These are phyloP conservation scores for Rhynchonycteris naso DNA, from an alignment of 2,797 vertebrate species.

Conservation along the genomic window DNA sequence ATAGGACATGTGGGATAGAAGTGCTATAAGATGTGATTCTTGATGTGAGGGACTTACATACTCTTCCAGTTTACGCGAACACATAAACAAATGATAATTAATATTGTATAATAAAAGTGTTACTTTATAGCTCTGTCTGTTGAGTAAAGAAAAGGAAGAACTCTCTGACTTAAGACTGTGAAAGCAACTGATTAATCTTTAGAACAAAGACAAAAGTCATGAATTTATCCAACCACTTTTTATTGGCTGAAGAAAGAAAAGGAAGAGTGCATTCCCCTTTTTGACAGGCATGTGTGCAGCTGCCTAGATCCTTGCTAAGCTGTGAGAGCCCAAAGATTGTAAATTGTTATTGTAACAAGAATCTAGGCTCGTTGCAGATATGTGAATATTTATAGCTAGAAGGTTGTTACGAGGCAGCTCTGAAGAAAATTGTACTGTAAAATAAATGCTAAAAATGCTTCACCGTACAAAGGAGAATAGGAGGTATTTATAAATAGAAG, in stretches of 20 bases:
- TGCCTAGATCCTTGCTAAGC: slow-evolving; percentile 44
- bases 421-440: slow-evolving; percentile 45
- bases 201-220: slow-evolving; percentile 3
- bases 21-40: background rate
- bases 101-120: background rate
- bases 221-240: slow-evolving; percentile 23
- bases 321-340: slow-evolving; percentile 33
- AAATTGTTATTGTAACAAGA: slow-evolving; percentile 57
- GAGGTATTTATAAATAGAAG: slow-evolving; percentile 47
- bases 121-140: background rate
- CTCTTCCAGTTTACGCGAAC: background rate
- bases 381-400: slow-evolving; percentile 52
- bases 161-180: background rate
- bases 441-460: slow-evolving; percentile 32
- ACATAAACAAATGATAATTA: slow-evolving; percentile 3
- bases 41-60: background rate
- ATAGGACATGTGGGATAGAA: background rate
- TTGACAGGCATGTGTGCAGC: background rate
- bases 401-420: background rate
- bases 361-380: slow-evolving; percentile 50
- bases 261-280: background rate
- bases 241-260: slow-evolving; percentile 44
- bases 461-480: background rate
- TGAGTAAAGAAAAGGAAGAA: background rate
- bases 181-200: slow-evolving; percentile 41